These are phyloP conservation scores for Dermatemys mawii DNA, from an alignment of 2,113 vertebrate species.

Conservation along the genomic window DNA sequence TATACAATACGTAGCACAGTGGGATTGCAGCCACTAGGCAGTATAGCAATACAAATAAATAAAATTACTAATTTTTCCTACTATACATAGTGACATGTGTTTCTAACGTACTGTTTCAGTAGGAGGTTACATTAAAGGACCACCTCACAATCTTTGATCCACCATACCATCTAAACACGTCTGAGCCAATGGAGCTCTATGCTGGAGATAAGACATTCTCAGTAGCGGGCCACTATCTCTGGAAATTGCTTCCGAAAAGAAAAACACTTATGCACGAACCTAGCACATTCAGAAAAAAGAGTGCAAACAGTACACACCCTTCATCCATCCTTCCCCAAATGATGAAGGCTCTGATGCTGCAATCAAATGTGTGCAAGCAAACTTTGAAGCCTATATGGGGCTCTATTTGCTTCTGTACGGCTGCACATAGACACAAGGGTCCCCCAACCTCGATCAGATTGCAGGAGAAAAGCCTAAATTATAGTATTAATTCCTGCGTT, in stretches of 20 bases:
- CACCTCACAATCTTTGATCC: not conserved
- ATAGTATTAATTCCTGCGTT: not conserved
- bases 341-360: not conserved
- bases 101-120: not conserved
- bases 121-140: not conserved
- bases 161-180: not conserved
- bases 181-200: not conserved
- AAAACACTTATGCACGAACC: not conserved
- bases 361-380: not conserved
- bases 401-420: not conserved
- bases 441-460: not conserved
- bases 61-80: not conserved
- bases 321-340: not conserved
- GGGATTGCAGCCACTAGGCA: not conserved
- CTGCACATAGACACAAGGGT: not conserved
- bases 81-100: accelerated
- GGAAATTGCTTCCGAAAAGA: not conserved
- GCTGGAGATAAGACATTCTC: not conserved
- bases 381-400: not conserved
- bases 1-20: not conserved
- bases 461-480: slow-evolving; percentile 10
- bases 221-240: not conserved
- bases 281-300: not conserved
- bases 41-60: not conserved
- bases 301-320: not conserved